Evolutionary conservation across 35 echinoderm and acorn worm genomes (phyloP).

Genomic region (Anneissia japonica): DNA sequence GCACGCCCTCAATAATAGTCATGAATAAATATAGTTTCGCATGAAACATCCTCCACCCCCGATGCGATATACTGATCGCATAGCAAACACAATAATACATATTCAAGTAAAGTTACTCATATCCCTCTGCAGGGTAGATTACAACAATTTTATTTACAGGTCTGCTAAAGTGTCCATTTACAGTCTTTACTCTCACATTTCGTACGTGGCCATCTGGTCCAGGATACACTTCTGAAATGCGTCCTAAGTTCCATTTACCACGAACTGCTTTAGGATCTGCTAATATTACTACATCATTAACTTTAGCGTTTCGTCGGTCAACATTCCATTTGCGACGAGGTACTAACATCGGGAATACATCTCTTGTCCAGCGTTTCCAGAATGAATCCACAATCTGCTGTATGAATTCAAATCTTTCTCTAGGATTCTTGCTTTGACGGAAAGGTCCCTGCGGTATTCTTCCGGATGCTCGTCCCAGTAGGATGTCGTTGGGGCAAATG

Average conservation of each 20-base stretch:
- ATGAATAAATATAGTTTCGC: no score
- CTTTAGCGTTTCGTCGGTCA: constrained; percentile 24
- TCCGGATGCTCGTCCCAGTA: constrained; percentile 18
- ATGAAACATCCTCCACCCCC: constrained; percentile 34
- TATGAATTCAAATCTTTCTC: constrained; percentile 30
- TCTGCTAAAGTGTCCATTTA: not conserved
- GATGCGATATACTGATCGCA: not conserved
- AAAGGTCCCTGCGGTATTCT: constrained; percentile 38
- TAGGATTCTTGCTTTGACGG: constrained; percentile 18
- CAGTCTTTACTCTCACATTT: constrained; percentile 18
- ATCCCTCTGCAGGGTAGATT: constrained; percentile 36
- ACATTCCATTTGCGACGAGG: constrained; percentile 46
- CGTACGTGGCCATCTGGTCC: constrained; percentile 16
- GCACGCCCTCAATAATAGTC: no score
- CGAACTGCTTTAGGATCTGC: constrained; percentile 23
- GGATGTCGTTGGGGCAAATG: constrained; percentile 26
- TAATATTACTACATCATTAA: constrained; percentile 31
- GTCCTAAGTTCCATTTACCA: constrained; percentile 17
- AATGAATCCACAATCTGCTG: constrained; percentile 35
- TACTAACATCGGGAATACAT: constrained; percentile 28
- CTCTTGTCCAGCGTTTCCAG: constrained; percentile 44
- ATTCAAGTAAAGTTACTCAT: constrained; percentile 14
- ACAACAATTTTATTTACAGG: constrained; percentile 47
- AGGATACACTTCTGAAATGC: constrained; percentile 29
- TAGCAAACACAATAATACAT: not conserved